phyloP scores from a whole-genome alignment of 2,888 invertebrate species.

The Tachystola acroxantha region DNA sequence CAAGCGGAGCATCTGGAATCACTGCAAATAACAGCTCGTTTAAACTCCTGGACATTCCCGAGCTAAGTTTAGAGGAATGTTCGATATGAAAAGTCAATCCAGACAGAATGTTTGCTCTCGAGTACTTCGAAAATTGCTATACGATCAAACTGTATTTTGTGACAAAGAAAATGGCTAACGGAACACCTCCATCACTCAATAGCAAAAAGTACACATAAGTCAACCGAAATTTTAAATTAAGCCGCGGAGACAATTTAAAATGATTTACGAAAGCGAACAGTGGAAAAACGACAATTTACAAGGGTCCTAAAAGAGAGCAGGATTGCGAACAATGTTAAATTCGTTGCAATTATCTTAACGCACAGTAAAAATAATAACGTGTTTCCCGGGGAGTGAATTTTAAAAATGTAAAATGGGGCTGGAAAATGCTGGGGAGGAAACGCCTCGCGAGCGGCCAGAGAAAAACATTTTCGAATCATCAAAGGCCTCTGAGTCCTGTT shows the following conservation, averaged over 20 bases:
- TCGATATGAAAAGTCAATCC: constrained; percentile 33
- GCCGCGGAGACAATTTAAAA: constrained; percentile 9
- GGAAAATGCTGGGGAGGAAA: constrained; percentile 29
- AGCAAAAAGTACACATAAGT: background rate
- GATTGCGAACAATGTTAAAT: constrained; percentile 19
- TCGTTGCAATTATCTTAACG: constrained; percentile 28
- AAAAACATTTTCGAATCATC: constrained; percentile 36
- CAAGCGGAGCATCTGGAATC: constrained; percentile 37
- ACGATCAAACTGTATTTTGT: background rate
- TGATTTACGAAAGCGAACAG: constrained; percentile 8
- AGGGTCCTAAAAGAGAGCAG: constrained; percentile 4
- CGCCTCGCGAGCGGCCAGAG: constrained; percentile 23
- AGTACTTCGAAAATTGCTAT: constrained; percentile 23
- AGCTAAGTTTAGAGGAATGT: constrained; percentile 36
- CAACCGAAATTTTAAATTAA: constrained; percentile 2
- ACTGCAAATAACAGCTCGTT: constrained; percentile 38
- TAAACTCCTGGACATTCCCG: constrained; percentile 34
- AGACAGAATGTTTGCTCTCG: constrained; percentile 26
- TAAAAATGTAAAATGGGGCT: constrained; percentile 33
- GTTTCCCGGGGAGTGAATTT: constrained; percentile 34
- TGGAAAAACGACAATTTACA: constrained; percentile 7
- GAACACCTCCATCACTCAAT: background rate
- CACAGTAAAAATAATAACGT: constrained; percentile 34
- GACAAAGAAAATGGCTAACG: background rate
- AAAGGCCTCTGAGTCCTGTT: constrained; percentile 34